phyloP scores from a whole-genome alignment of 2,888 invertebrate genomes.

The Boloria selene region DNA sequence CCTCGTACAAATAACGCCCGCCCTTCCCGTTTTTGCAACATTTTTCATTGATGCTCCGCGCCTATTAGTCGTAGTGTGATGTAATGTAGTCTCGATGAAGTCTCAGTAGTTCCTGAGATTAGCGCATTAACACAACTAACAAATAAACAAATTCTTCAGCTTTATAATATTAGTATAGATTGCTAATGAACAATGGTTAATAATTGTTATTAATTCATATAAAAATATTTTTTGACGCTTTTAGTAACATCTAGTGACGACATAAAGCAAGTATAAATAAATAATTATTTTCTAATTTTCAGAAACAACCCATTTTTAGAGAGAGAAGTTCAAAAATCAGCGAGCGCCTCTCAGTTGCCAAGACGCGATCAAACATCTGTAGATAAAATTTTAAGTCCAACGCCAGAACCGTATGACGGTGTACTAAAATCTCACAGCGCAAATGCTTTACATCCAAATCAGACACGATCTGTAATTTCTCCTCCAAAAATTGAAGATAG shows the following conservation, averaged over 20 bases:
- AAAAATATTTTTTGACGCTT: neutral
- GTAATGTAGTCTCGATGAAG: no score
- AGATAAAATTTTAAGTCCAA: constrained; percentile 59
- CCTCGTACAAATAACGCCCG: no score
- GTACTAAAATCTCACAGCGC: constrained; percentile 75
- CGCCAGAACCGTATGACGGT: constrained; percentile 56
- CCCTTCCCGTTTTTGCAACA: no score
- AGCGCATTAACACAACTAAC: no score
- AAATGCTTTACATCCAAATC: constrained; percentile 68
- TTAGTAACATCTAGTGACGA: no score
- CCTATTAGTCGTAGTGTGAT: no score
- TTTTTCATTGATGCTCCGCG: no score
- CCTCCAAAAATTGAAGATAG: constrained; percentile 54
- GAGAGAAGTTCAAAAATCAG: constrained; percentile 85
- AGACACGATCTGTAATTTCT: constrained; percentile 43
- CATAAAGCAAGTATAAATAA: no score
- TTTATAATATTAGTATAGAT: no score
- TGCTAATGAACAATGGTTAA: no score
- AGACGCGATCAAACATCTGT: constrained; percentile 64
- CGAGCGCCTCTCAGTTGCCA: constrained; percentile 81
- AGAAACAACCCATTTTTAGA: constrained; percentile 80
- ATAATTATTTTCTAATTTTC: neutral
- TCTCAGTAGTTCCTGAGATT: no score
- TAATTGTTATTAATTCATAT: neutral
- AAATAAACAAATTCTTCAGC: no score